Base-by-base conservation (phyloP, 53 echinoderm and acorn worm species). In the Hippasteria phrygiana region DNA sequence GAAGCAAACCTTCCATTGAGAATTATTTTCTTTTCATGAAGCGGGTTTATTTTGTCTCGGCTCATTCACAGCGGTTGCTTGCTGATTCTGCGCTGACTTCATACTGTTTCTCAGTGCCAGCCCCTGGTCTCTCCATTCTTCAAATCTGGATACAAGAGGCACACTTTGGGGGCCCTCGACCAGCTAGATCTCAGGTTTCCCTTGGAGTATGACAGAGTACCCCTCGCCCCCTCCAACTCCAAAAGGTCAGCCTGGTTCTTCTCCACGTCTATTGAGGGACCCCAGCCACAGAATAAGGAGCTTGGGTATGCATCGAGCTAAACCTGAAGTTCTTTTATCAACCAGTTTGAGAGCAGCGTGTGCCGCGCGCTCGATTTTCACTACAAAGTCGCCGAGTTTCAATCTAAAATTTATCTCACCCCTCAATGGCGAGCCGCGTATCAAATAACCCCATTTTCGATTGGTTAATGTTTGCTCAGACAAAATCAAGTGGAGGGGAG, bases 181-280 rank as follows among this genome's bases (percentile, higher is more conserved):
- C 59, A 7, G 59, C 26, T 45, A 1, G 59, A 8, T 59, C 59
- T 59, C 59, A 20, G 59, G 59, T 59, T 59, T 59, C 59, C 59
- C 3, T 8, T n/a, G 59, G 26, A 26, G 22, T 9, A 2, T 59
- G 59, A 24, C 3, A 59, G 59, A 59, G 59, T 59, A 4, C 59
- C 59, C 8, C 59, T 59, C 59, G 26, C 24, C 26, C 59, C 12
- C 59, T 59, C 59, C 3, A 24, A 1, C n/a, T 17, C 59, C 59
- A 59, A 59, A 59, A 59, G 59, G 59, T 59, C 59, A 59, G 22
- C n/a, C 22, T 59, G 59, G 59, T 59, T 20, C n/a, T n/a, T n/a
- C n/a, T n/a, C 20, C 17, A 7, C n/a, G 59, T 59, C 59, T 59
- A 59, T 24, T 59, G 4, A 59, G n/a, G 59, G 20, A 26, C 59